Evolutionary conservation across 2,797 vertebrate species (phyloP), one percentile per base, ranked within the genome.

Genomic region (Pterois miles): DNA sequence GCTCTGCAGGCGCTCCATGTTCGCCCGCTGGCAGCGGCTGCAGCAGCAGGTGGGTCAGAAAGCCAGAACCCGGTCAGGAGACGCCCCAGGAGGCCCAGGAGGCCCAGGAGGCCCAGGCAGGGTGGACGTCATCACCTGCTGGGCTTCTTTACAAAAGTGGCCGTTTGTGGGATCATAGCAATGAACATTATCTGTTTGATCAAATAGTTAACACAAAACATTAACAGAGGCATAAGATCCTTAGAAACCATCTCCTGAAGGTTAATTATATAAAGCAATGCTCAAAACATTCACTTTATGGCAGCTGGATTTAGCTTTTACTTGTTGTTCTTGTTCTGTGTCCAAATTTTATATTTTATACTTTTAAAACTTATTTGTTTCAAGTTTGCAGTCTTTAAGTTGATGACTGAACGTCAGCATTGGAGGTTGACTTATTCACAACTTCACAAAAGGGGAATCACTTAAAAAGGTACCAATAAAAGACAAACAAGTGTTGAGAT

Each of bases 1-100:
- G 56, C 96, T 98, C 90, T 97, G 97, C 95, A 97, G 97, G 58
- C 92, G 88, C 74, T 79, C 89, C 74, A 90, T 97, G 81, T 97
- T 96, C 8, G 14, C 86, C 2, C 93, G 92, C 25, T 98, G 97
- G 97, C 92, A 91, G 1, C 89, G 83, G 83, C 95, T 98, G 75
- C 94, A 95, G 11, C 92, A 91, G 60, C 96, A 96, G 96, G 97
- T 96, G 81, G 65, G 93, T 46, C 10, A 20, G 52, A 65, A 57
- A 65, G 34, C 23, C 14, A 5, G 60, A 65, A 40, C n/a, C 25
- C 27, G 8, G 6, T 36, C 27, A 43, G 27, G 33, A 43, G 43
- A 33, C 13, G 20, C 25, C n/a, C 1, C 10, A 13, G 50, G 18
- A 20, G 53, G 38, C 40, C 12, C 43, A 38, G 60, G 27, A n/a